Conservation (phyloP, 2,888 invertebrate species). For the Leptinotarsa peninsularis region DNA sequence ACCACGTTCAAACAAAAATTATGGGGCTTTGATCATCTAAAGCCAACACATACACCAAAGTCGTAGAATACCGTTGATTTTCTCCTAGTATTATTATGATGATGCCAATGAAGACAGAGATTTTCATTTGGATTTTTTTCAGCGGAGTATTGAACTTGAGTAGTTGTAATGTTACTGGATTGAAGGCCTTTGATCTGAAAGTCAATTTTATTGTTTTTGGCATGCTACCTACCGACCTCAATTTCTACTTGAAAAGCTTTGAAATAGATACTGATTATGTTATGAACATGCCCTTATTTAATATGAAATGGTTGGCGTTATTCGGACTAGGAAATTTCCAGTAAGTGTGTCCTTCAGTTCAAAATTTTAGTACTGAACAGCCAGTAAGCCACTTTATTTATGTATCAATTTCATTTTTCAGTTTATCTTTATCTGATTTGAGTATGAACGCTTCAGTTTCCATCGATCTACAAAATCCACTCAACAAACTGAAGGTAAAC, state of each 20-base stretch:
- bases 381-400: too few species aligned
- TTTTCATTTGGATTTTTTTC: neutral
- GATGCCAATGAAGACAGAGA: too few species aligned
- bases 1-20: too few species aligned
- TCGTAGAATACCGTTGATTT: too few species aligned
- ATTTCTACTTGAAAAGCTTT: neutral
- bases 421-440: constrained; percentile 12
- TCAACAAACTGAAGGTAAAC: neutral
- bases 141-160: constrained; percentile 9
- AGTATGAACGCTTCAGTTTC: neutral
- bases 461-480: neutral
- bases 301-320: neutral
- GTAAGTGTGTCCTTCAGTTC: neutral
- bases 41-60: too few species aligned
- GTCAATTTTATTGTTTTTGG: neutral
- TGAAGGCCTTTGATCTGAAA: constrained; percentile 15
- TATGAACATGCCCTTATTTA: constrained; percentile 18
- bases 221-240: neutral
- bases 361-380: neutral
- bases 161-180: neutral
- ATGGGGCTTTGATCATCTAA: too few species aligned
- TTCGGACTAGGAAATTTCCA: constrained; percentile 10
- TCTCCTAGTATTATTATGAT: too few species aligned
- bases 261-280: constrained; percentile 2
- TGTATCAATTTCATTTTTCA: neutral